A percentile compares a stretch with the other conserved stretches of the same genome.
phyloP scores from a whole-genome alignment of 1,140 invertebrate species.

The Pararge aegeria region DNA sequence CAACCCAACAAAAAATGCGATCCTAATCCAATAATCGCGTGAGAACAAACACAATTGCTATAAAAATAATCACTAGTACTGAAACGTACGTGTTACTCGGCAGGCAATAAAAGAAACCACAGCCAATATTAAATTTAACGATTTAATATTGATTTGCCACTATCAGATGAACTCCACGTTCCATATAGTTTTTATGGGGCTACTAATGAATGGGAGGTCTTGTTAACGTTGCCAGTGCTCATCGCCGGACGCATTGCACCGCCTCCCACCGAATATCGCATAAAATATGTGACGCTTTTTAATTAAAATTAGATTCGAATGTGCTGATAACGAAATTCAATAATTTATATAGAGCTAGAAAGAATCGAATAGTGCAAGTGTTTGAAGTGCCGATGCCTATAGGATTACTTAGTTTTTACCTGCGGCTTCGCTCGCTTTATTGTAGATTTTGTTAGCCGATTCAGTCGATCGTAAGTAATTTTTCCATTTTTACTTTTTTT shows the following conservation, averaged over 20 bases:
- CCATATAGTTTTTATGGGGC: conserved; percentile 26
- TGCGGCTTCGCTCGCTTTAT: no score
- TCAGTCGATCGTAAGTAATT: no score
- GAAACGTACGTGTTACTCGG: conserved; percentile 57
- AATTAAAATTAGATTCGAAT: conserved; percentile 75
- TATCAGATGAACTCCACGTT: conserved; percentile 39
- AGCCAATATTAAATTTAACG: conserved; percentile 75
- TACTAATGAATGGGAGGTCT: conserved; percentile 40
- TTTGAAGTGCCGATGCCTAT: conserved; percentile 28
- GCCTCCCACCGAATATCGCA: conserved; percentile 71
- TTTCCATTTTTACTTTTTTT: no score
- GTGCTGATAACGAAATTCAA: conserved; percentile 70
- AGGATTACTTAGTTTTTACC: not conserved
- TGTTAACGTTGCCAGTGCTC: conserved; percentile 39
- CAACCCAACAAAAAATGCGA: conserved; percentile 5
- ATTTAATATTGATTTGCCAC: conserved; percentile 70
- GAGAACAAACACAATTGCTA: conserved; percentile 68
- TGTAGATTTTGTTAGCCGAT: no score
- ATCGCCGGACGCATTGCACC: conserved; percentile 49
- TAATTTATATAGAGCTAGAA: conserved; percentile 63
- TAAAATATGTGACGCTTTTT: conserved; percentile 77
- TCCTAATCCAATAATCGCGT: conserved; percentile 49
- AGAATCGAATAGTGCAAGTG: conserved; percentile 23
- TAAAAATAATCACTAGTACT: conserved; percentile 61
- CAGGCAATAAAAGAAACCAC: conserved; percentile 73